Base-by-base conservation (phyloP, 2,113 vertebrate species). In the Nicator chloris region DNA sequence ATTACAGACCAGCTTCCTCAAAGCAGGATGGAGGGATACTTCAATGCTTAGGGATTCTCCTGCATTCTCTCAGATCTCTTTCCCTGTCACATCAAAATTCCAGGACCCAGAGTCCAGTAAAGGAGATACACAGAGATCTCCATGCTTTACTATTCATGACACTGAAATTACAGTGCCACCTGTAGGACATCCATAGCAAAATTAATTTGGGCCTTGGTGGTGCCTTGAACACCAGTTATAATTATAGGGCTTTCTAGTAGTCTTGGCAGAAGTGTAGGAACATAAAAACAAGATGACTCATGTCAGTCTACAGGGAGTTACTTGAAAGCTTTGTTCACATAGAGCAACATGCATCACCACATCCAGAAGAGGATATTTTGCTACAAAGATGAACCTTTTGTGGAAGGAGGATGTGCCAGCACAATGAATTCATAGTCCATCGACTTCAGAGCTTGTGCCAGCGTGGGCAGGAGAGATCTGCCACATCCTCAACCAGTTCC, bases 141-240 rank as follows among this genome's bases (percentile, higher is more conserved):
- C 45, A 54, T 51, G 24, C 15, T 90, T 93, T 92, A 54, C n/a
- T 90, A 66, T 78, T 77, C 76, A 86, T 65, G 56, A 90, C 49
- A 10, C 47, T 81, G 80, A 94, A 96, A 96, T 97, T 86, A 92
- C 35, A 95, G 91, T 93, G 92, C 92, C 96, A 95, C 72, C 92
- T 96, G 86, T 96, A 92, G 96, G 95, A 90, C 64, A 86, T 50
- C 4, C 15, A 35, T 33, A 44, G 66, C 53, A 88, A 90, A 56
- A 53, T n/a, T 86, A 88, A 80, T 86, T 54, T 78, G 59, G 30
- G 33, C 50, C 53, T 91, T 35, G 28, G 56, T 82, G 20, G 47
- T 90, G 63, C 35, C 75, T 56, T 0, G 0, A 60, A 60, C 4
- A 2, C 27, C 47, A 40, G 21, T 63, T 68, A 19, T 51, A 94